These are phyloP conservation scores for Octopus sinensis DNA, from an alignment of 1,140 invertebrate species.

Conservation along the genomic window DNA sequence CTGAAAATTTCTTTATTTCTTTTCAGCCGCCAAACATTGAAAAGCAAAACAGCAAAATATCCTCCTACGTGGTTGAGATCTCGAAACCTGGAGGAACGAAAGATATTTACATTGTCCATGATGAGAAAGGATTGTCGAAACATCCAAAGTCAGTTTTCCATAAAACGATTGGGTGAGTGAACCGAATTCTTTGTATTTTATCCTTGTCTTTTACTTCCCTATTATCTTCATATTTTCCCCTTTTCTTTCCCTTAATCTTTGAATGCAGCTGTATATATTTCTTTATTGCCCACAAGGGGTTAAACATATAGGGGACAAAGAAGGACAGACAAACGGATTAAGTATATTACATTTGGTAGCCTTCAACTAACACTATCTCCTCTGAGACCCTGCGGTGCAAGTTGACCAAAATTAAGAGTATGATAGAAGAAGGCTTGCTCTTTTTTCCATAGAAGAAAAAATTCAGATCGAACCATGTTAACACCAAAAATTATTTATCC, in stretches of 20 bases:
- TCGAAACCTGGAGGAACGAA: not conserved
- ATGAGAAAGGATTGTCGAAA: not conserved
- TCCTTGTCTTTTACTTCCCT: not conserved
- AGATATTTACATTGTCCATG: not conserved
- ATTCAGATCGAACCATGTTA: too few relatives aligned
- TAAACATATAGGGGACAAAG: not conserved
- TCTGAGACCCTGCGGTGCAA: too few relatives aligned
- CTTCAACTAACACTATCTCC: too few relatives aligned
- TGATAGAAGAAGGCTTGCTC: too few relatives aligned
- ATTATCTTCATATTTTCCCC: not conserved
- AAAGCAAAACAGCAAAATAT: not conserved
- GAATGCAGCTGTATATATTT: not conserved
- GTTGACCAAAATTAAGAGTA: too few relatives aligned
- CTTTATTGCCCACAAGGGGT: not conserved
- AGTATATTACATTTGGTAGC: not conserved
- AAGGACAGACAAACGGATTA: not conserved
- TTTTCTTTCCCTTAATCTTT: not conserved
- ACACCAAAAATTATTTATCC: too few relatives aligned
- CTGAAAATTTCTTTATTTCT: not conserved
- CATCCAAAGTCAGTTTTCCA: constrained; percentile 1
- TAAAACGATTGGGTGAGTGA: not conserved
- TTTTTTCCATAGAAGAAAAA: too few relatives aligned
- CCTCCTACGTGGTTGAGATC: not conserved
- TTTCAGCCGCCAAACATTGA: not conserved
- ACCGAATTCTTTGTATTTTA: not conserved